Percentiles rank a stretch among this genome's conserved stretches.
Evolutionary conservation across 2,888 invertebrate species (phyloP).

Genomic region (Platycnemis pennipes): DNA sequence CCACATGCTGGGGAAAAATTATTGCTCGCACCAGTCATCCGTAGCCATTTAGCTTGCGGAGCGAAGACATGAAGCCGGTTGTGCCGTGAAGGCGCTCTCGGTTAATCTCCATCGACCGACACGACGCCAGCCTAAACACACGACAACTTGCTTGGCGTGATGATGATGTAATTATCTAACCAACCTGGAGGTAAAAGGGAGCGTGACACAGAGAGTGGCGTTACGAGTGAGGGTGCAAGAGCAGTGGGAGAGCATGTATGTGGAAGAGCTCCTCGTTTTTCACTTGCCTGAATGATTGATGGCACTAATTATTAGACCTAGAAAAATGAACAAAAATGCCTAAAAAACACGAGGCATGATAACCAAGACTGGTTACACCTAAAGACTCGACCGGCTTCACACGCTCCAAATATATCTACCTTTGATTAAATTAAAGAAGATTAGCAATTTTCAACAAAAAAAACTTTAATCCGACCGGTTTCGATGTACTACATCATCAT

Average conservation of each 20-base stretch:
- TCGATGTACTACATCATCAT: no score
- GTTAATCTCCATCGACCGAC: background rate
- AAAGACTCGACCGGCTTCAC: no score
- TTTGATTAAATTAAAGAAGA: no score
- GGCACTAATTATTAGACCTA: background rate
- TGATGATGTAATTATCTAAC: slow-evolving; percentile 4
- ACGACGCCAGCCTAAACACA: background rate
- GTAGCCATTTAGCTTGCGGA: background rate
- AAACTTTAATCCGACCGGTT: no score
- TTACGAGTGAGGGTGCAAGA: no score
- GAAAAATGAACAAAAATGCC: background rate
- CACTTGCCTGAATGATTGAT: background rate
- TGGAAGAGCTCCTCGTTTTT: background rate
- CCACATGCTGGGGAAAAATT: no score
- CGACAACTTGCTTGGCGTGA: background rate
- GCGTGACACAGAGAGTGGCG: no score
- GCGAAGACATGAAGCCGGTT: background rate
- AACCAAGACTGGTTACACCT: no score
- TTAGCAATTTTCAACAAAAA: no score
- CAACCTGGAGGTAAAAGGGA: background rate
- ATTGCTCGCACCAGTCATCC: background rate
- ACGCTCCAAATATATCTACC: no score
- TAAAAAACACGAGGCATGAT: background rate
- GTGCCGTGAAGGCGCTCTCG: background rate
- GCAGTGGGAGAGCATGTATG: background rate